A percentile compares a stretch with the other conserved stretches of the same genome.
These are phyloP conservation scores for Eptesicus fuscus DNA, from an alignment of 2,113 vertebrate genomes.

Conservation along the genomic window DNA sequence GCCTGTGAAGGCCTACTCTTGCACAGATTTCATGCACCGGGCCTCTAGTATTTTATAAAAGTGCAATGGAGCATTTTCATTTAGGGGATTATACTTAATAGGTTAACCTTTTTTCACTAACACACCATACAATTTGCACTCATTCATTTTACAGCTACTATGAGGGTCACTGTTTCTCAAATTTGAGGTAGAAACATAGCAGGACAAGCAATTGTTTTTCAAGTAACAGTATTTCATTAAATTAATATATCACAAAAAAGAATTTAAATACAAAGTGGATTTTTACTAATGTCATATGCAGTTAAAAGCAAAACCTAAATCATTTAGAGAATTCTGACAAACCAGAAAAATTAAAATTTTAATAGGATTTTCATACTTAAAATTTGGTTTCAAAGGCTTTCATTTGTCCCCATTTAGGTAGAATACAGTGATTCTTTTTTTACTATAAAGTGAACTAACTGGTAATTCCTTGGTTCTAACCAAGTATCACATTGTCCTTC, in stretches of 20 bases:
- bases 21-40: too few relatives aligned
- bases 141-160: not conserved
- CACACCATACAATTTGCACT: not conserved
- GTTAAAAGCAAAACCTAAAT: constrained; percentile 5
- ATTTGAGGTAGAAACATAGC: not conserved
- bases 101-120: not conserved
- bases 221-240: not conserved
- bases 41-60: not conserved
- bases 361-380: not conserved
- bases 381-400: not conserved
- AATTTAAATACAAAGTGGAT: not conserved
- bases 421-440: not conserved
- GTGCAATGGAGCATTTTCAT: not conserved
- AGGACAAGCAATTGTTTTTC: not conserved
- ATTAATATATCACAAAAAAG: not conserved
- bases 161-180: not conserved
- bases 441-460: not conserved
- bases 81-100: not conserved
- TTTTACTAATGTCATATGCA: constrained; percentile 13
- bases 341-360: not conserved
- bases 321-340: not conserved
- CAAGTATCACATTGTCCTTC: not conserved
- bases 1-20: too few relatives aligned
- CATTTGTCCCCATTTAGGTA: not conserved
- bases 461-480: not conserved